These are phyloP conservation scores for Coryphaenoides rupestris DNA, from an alignment of 2,113 vertebrate genomes.

Conservation along the genomic window DNA sequence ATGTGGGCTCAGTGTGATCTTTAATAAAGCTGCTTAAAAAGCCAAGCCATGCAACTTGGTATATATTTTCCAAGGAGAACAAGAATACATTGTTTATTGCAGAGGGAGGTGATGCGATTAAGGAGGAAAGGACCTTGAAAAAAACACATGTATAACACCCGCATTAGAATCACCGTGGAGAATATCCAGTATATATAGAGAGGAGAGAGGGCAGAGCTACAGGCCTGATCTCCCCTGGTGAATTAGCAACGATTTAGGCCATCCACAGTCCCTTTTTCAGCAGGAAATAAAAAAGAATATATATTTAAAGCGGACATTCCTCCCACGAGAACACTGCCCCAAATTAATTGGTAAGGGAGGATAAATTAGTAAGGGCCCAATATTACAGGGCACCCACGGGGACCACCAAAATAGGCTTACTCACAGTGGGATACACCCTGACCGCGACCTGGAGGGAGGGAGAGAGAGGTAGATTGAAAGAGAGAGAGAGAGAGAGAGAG, in stretches of 20 bases:
- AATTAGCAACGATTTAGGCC: slow-evolving; percentile 59
- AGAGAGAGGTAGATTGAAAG: slow-evolving; percentile 19
- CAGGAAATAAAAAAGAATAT: slow-evolving; percentile 58
- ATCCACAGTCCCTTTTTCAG: slow-evolving; percentile 46
- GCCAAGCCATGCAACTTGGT: no score
- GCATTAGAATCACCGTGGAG: no score
- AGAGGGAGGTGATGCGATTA: no score
- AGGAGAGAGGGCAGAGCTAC: slow-evolving; percentile 4
- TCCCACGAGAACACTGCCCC: slow-evolving; percentile 60
- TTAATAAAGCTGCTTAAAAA: no score
- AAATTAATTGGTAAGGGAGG: slow-evolving; percentile 65
- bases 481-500: slow-evolving; percentile 32
- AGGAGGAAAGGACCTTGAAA: no score
- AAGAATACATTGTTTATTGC: no score
- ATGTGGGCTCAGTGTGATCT: no score
- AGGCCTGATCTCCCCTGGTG: slow-evolving; percentile 24
- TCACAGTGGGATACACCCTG: slow-evolving; percentile 52
- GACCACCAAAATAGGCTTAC: slow-evolving; percentile 62
- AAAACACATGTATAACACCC: no score
- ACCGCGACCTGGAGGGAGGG: slow-evolving; percentile 9
- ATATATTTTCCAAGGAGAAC: no score
- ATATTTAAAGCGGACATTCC: slow-evolving; percentile 44
- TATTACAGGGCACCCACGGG: slow-evolving; percentile 61
- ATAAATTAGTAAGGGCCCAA: slow-evolving; percentile 51
- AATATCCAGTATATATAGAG: no score